Evolutionary conservation across 2,797 vertebrate species (phyloP).

Genomic region (Pseudotriccus pelzelni): DNA sequence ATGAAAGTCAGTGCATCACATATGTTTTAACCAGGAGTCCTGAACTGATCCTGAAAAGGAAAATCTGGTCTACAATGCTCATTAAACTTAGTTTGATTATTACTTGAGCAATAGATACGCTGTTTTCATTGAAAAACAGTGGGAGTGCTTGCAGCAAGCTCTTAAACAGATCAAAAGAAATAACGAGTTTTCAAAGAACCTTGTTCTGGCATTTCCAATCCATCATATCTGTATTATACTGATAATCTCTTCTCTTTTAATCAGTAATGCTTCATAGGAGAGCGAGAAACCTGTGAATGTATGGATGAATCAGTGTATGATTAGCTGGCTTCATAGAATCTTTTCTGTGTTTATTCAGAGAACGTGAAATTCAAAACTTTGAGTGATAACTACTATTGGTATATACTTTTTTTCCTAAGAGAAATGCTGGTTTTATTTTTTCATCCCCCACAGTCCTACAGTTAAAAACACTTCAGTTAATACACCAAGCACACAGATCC

Average conservation of each 20-base stretch:
- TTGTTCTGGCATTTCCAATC: neutral
- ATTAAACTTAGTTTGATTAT: neutral
- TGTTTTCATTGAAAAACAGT: neutral
- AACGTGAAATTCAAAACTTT: neutral
- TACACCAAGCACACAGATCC: neutral
- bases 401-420: neutral
- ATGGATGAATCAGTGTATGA: neutral
- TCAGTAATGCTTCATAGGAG: neutral
- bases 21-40: neutral
- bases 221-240: neutral
- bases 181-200: slow-evolving; percentile 2
- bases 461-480: neutral
- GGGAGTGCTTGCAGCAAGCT: neutral
- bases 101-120: neutral
- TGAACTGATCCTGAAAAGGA: neutral
- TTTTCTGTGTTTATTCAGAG: neutral
- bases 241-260: slow-evolving; percentile 2
- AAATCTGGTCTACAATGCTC: neutral
- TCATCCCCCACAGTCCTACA: neutral
- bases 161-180: neutral
- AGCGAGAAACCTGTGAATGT: neutral
- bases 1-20: neutral
- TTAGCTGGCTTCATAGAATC: neutral
- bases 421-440: neutral
- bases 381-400: neutral